Evolutionary conservation across 2,113 vertebrate genomes (phyloP).

Genomic region (Festucalex cinctus): DNA sequence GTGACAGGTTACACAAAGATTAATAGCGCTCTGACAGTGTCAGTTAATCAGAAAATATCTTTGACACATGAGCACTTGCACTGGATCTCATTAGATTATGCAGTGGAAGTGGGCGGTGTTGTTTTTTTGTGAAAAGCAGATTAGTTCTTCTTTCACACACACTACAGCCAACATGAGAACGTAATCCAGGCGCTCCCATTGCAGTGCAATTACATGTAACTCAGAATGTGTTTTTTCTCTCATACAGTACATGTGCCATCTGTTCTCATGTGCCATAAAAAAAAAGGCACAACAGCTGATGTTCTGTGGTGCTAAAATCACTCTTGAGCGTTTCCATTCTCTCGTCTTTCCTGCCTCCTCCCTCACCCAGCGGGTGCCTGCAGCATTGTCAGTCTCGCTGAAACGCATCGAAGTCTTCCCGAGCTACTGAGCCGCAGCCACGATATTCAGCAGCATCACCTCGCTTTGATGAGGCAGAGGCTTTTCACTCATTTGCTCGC

Average conservation of each 20-base stretch:
- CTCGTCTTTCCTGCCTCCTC: slow-evolving; percentile 1
- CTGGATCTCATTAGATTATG: background rate
- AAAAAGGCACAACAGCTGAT: background rate
- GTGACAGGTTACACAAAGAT: background rate
- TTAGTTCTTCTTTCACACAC: background rate
- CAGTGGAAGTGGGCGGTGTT: background rate
- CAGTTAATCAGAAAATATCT: background rate
- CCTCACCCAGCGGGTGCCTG: background rate
- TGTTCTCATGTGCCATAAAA: background rate
- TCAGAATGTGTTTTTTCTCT: background rate
- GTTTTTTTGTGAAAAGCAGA: background rate
- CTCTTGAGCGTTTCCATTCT: slow-evolving; percentile 1
- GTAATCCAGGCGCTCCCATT: background rate
- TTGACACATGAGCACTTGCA: too few species aligned
- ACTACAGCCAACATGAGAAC: background rate
- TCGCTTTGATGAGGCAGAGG: slow-evolving; percentile 9
- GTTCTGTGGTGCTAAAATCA: background rate
- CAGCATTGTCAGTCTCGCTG: slow-evolving; percentile 10
- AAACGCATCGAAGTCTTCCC: slow-evolving; percentile 6
- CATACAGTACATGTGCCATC: background rate
- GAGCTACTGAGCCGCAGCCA: slow-evolving; percentile 13
- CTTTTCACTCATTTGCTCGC: slow-evolving; percentile 2
- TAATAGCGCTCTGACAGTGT: background rate
- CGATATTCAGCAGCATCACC: background rate
- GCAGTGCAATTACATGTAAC: background rate